Evolutionary conservation across 2,888 invertebrate species (phyloP).

Genomic region (Drosophila greeni): DNA sequence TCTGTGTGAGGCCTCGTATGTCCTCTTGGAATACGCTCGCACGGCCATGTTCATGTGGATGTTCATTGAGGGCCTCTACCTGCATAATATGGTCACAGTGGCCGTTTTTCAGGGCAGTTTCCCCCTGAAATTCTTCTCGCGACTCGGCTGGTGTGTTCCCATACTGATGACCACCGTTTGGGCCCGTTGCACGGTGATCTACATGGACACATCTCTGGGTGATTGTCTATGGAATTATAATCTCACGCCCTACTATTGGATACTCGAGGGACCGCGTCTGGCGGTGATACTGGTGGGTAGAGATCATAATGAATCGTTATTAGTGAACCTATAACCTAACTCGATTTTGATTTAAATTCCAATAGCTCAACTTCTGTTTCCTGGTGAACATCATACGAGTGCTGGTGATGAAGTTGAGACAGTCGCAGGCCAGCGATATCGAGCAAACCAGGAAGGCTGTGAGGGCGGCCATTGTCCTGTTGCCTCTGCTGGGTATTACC

Average conservation of each 20-base stretch:
- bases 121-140: constrained; percentile 82
- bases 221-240: constrained; percentile 91
- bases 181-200: constrained; percentile 82
- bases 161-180: constrained; percentile 84
- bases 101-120: constrained; percentile 83
- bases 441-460: constrained; percentile 89
- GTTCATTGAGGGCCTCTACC: constrained; percentile 95
- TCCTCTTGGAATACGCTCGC: constrained; percentile 91
- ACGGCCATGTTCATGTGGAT: constrained; percentile 98
- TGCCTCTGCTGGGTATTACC: constrained; percentile 90
- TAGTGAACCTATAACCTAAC: not conserved
- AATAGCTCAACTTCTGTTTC: constrained; percentile 83
- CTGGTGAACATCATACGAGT: constrained; percentile 89
- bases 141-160: constrained; percentile 88
- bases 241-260: constrained; percentile 89
- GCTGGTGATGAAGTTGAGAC: constrained; percentile 86
- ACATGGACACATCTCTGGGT: constrained; percentile 77
- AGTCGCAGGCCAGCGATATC: constrained; percentile 86
- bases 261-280: constrained; percentile 91
- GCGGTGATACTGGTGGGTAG: constrained; percentile 86
- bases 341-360: no score
- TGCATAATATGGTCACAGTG: constrained; percentile 90
- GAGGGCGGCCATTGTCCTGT: constrained; percentile 86
- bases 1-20: constrained; percentile 88
- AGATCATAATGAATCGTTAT: not conserved